These are phyloP conservation scores for Pseudochirops cupreus DNA, from an alignment of 2,797 vertebrate species.

Conservation along the genomic window DNA sequence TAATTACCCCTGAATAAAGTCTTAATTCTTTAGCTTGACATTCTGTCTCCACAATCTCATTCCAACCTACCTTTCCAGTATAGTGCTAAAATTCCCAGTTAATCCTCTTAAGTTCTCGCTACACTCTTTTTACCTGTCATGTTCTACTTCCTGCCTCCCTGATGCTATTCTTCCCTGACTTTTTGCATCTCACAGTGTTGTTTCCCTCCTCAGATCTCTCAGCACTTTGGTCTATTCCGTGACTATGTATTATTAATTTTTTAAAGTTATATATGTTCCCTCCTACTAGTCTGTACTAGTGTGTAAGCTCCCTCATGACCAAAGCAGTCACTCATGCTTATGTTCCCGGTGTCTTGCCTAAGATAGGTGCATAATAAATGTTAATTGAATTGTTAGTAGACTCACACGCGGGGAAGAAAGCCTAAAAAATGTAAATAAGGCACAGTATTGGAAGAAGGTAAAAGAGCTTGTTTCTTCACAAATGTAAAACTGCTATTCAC, in stretches of 20 bases:
- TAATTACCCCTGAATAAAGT: neutral
- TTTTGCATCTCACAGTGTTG: neutral
- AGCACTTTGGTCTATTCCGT: neutral
- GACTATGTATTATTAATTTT: neutral
- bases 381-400: conserved; percentile 10
- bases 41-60: neutral
- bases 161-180: neutral
- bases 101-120: neutral
- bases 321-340: neutral
- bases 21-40: neutral
- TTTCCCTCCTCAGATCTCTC: neutral
- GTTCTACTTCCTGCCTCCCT: neutral
- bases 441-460: neutral
- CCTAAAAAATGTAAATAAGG: neutral
- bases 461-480: neutral
- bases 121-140: neutral
- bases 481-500: neutral
- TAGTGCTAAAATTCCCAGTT: neutral
- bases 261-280: neutral
- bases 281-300: neutral
- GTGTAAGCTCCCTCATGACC: neutral
- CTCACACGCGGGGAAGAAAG: neutral
- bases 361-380: neutral
- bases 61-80: neutral
- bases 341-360: neutral